A percentile compares a stretch with the other conserved stretches of the same genome.
phyloP scores from a whole-genome alignment of 2,888 invertebrate genomes.

The Nineta flava region DNA sequence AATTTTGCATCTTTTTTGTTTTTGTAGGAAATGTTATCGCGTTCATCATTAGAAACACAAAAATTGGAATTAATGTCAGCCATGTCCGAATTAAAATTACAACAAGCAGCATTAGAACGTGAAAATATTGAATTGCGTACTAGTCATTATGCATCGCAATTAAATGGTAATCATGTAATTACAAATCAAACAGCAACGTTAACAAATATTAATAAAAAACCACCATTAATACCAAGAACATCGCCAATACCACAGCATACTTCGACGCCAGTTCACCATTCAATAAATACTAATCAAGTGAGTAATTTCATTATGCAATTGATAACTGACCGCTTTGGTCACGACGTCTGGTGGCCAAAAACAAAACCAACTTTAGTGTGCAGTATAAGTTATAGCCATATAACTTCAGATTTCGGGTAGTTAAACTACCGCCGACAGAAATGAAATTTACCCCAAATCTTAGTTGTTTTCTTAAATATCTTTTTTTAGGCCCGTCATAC shows the following conservation, averaged over 20 bases:
- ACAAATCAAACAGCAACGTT: slow-evolving; percentile 6
- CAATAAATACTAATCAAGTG: slow-evolving; percentile 19
- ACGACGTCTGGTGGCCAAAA: too few species aligned
- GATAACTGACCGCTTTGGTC: too few species aligned
- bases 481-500: too few species aligned
- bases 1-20: background rate
- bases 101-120: slow-evolving; percentile 70
- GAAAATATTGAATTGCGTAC: slow-evolving; percentile 66
- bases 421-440: too few species aligned
- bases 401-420: too few species aligned
- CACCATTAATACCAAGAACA: slow-evolving; percentile 22
- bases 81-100: slow-evolving; percentile 79
- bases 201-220: slow-evolving; percentile 19
- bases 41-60: slow-evolving; percentile 85
- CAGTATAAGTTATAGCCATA: too few species aligned
- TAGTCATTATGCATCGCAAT: slow-evolving; percentile 21
- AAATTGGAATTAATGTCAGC: slow-evolving; percentile 88
- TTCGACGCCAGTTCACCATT: slow-evolving; percentile 26
- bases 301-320: too few species aligned
- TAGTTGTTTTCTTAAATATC: too few species aligned
- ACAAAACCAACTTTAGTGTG: too few species aligned
- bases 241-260: slow-evolving; percentile 28
- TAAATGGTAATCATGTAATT: slow-evolving; percentile 16
- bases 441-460: too few species aligned
- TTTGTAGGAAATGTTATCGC: slow-evolving; percentile 63